Evolutionary conservation across 1,140 invertebrate species (phyloP), one percentile per base, ranked within the genome.

Genomic region (Oncopodura yosiiana): DNA sequence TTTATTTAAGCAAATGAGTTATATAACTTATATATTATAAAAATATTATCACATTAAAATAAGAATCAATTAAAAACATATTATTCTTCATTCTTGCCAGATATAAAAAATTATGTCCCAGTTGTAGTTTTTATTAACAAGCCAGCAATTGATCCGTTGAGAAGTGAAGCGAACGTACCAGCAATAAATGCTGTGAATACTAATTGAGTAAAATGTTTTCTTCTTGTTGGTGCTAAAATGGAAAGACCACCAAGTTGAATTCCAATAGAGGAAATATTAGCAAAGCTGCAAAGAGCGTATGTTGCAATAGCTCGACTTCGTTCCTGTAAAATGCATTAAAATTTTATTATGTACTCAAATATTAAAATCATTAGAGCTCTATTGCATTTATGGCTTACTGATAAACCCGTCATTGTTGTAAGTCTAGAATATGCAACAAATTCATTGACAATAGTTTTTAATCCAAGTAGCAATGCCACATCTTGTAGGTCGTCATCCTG

Each of bases 281-380:
- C 83, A 72, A 98, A 98, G 0, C 93, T 91, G 68, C 93, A 97
- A 12, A 98, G 78, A 0, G 94, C 87, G 67, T 86, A 97, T 0
- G 93, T 97, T 0, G 91, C 84, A 29, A 97, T 88, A 2, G 82
- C 78, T 64, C 84, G 77, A 38, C 82, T 79, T 67, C 88, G 73
- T 3, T 71, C 68, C 84, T 87, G 66, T 21, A 56, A 65, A 61
- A 26, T 24, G 49, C 51, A 60, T 52, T 21, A 30, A 48, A 56
- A 12, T 19, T 8, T 27, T 24, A 61, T 53, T 41, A 27, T 30
- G 24, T 50, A 50, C 45, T 44, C n/a, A 37, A 44, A 49, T 48
- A 44, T 48, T 27, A 70, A 73, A 73, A 23, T 2, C n/a, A 41
- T 4, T 2, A 2, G 41, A 56, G n/a, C n/a, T n/a, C n/a, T n/a